A percentile compares a stretch with the other conserved stretches of the same genome.
Evolutionary conservation across 2,113 vertebrate genomes (phyloP).

Genomic region (Sus scrofa): DNA sequence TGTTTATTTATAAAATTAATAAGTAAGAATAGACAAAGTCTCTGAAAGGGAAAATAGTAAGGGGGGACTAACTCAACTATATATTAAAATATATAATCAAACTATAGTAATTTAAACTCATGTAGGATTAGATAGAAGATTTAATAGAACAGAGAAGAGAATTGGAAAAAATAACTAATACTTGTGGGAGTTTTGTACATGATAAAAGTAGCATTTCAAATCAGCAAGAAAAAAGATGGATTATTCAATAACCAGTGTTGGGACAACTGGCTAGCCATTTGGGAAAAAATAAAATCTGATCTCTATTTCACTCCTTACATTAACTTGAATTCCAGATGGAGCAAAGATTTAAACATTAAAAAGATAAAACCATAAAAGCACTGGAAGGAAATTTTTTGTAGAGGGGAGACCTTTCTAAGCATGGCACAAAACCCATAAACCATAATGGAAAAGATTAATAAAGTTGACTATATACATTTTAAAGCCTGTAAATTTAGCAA

Average conservation of each 20-base stretch:
- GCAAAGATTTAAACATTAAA: slow-evolving; percentile 71
- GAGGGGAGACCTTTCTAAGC: slow-evolving; percentile 34
- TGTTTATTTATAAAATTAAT: slow-evolving; percentile 30
- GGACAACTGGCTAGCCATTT: slow-evolving; percentile 52
- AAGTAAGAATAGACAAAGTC: slow-evolving; percentile 3
- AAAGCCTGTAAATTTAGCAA: slow-evolving; percentile 61
- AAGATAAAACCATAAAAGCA: slow-evolving; percentile 66
- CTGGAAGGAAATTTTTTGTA: slow-evolving; percentile 40
- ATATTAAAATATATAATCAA: slow-evolving; percentile 30
- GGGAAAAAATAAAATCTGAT: slow-evolving; percentile 64
- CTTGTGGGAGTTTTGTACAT: slow-evolving; percentile 13
- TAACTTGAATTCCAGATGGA: slow-evolving; percentile 67
- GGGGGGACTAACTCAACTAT: neutral
- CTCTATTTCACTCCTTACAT: slow-evolving; percentile 58
- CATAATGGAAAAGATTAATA: slow-evolving; percentile 48
- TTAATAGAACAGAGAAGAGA: neutral
- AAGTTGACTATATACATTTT: slow-evolving; percentile 24
- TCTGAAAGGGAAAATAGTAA: slow-evolving; percentile 20
- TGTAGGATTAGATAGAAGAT: neutral
- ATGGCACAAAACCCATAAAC: slow-evolving; percentile 39
- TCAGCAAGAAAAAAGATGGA: slow-evolving; percentile 67
- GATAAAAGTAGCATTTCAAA: slow-evolving; percentile 61
- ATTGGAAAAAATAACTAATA: neutral
- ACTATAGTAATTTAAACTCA: neutral
- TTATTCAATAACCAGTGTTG: slow-evolving; percentile 67